Percentiles rank a stretch among this genome's conserved stretches.
These are phyloP conservation scores for Apomyelois bistriatella DNA, from an alignment of 2,888 invertebrate genomes.

Conservation along the genomic window DNA sequence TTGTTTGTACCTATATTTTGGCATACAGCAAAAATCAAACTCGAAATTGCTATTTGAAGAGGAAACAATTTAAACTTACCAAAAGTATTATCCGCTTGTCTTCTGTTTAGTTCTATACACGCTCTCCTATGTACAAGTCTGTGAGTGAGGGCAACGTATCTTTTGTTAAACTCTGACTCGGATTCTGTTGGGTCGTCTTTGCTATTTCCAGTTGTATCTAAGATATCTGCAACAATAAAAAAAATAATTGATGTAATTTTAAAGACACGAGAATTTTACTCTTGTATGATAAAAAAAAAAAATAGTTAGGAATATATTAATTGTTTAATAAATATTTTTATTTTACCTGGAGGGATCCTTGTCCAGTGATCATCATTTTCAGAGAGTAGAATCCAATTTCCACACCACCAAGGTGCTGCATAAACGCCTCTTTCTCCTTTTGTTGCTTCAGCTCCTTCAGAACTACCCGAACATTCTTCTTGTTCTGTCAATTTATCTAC, in stretches of 20 bases:
- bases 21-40: too few relatives aligned
- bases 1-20: too few relatives aligned
- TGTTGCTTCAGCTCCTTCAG: constrained; percentile 60
- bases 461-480: constrained; percentile 78
- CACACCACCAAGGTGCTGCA: constrained; percentile 87
- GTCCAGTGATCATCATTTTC: constrained; percentile 70
- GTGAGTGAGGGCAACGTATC: constrained; percentile 92
- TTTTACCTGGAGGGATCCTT: constrained; percentile 63
- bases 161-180: constrained; percentile 91
- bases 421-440: constrained; percentile 87
- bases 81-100: constrained; percentile 90
- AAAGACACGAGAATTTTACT: too few relatives aligned
- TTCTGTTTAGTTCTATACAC: constrained; percentile 92
- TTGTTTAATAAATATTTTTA: too few relatives aligned
- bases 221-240: constrained; percentile 38
- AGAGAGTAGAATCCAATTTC: constrained; percentile 84
- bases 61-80: constrained; percentile 80
- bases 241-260: constrained; percentile 13
- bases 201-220: constrained; percentile 43
- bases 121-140: constrained; percentile 94
- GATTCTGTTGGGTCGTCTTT: constrained; percentile 83
- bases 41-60: background rate
- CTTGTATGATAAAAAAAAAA: too few relatives aligned
- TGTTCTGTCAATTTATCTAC: constrained; percentile 54
- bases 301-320: too few relatives aligned